Base-by-base conservation (phyloP, 2,888 invertebrate genomes). In the Panopea generosa region DNA sequence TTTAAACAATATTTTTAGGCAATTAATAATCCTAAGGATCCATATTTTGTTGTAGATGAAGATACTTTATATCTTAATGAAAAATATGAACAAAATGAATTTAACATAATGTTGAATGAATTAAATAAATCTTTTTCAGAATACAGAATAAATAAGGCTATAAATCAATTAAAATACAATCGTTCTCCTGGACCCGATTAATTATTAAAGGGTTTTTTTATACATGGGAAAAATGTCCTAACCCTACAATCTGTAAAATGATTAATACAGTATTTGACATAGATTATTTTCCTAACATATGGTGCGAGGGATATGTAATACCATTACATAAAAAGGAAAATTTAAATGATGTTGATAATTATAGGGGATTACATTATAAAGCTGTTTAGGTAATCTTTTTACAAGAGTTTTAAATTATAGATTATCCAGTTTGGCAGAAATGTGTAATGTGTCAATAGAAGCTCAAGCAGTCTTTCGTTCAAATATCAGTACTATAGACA, bases 131-230 rank as follows among this genome's bases (percentile, higher is more conserved):
- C 26, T 18, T 40, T 59, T 11, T 22, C 43, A 18, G 7, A 55
- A 24, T 4, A 27, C 4, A 20, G 26, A n/a, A 45, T 62, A 3
- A n/a, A 9, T 11, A 22, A 50, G 7, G 62, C 50, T 14, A 50
- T 62, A 18, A 27, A 52, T 14, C 40, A 57, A 40, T 20, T 63
- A 24, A 40, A 52, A 4, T 38, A 14, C 27, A 50, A 40, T 29
- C 62, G 33, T 33, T 4, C 33, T 7, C 33, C 22, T 11, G 69
- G 69, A n/a, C 43, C 61, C n/a, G 69, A 69, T 22, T 26, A 43
- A 14, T 14, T n/a, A 33, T 24, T 69, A 18, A 69, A 61, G 45
- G 53, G 61, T 47, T 69, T 55, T 20, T 69, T 74, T 22, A 61
- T 60, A 16, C 24, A 68, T 16, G 45, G 68, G 11, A 60, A 29